Evolutionary conservation across 2,113 vertebrate species (phyloP), one percentile per base, ranked within the genome.

Genomic region (Neofelis nebulosa): DNA sequence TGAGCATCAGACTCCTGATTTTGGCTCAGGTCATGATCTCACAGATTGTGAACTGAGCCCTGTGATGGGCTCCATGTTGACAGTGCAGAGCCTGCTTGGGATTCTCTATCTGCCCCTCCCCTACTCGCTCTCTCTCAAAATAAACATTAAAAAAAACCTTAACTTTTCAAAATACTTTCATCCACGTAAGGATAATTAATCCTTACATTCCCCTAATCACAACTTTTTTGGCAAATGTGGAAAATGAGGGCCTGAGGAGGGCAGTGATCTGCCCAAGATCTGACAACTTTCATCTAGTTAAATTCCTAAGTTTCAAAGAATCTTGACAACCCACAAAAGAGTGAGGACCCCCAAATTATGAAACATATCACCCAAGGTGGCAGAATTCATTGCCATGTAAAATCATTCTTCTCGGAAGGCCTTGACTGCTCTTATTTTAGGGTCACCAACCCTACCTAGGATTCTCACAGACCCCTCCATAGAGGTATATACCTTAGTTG

Each of bases 141-240:
- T 61, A 61, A 61, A 61, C 57, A 61, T 25, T 8, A 10, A 61
- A 61, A 61, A 19, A 25, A 61, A 55, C 16, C n/a, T 79, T 61
- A 79, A 45, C 15, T 31, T 80, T 80, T 78, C 41, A 68, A 92
- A 84, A 48, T 61, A 61, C 27, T 81, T 84, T 88, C 57, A 95
- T 12, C 80, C 1, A 27, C 3, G 55, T 69, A 89, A 31, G n/a
- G 19, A 91, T n/a, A 87, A 81, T 25, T 57, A 74, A 65, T 31
- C 27, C 4, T n/a, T 27, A 76, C 25, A 52, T 27, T 83, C 7
- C 68, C 38, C 36, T 91, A 80, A 88, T 41, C 33, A 68, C 27
- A 74, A 29, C 73, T 45, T 92, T 92, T 83, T 97, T 93, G 45
- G 73, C 23, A 89, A n/a, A 50, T 83, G 19, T 85, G 57, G 92